A percentile compares a stretch with the other conserved stretches of the same genome.
phyloP scores from a whole-genome alignment of 2,113 vertebrate genomes.

The Poecile atricapillus region DNA sequence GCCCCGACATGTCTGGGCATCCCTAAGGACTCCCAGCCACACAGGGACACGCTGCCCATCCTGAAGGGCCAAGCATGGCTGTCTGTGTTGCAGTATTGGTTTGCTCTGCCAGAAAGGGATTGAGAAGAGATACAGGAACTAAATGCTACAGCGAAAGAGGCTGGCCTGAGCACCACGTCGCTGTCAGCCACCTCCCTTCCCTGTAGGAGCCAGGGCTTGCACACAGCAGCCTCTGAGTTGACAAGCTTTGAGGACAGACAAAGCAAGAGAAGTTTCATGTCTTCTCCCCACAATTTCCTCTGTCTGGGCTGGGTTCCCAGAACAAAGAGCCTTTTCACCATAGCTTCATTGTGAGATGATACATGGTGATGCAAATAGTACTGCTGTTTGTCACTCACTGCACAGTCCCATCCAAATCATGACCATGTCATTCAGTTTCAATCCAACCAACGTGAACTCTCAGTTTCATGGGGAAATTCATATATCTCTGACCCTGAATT shows the following conservation, averaged over 20 bases:
- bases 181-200: background rate
- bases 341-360: background rate
- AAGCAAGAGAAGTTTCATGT: slow-evolving; percentile 1
- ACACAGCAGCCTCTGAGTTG: background rate
- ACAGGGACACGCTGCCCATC: accelerated
- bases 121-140: background rate
- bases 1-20: accelerated
- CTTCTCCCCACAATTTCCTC: background rate
- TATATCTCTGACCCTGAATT: background rate
- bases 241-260: background rate
- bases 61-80: background rate
- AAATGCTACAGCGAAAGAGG: background rate
- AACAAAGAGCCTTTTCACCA: background rate
- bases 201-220: background rate
- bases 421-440: background rate
- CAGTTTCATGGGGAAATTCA: background rate
- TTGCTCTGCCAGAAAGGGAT: background rate
- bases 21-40: background rate
- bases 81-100: accelerated
- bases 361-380: background rate
- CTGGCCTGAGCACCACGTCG: accelerated
- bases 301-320: background rate
- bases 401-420: background rate
- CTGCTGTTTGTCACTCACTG: background rate
- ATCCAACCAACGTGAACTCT: background rate